phyloP scores from a whole-genome alignment of 1,140 invertebrate genomes.

The Colletes gigas region DNA sequence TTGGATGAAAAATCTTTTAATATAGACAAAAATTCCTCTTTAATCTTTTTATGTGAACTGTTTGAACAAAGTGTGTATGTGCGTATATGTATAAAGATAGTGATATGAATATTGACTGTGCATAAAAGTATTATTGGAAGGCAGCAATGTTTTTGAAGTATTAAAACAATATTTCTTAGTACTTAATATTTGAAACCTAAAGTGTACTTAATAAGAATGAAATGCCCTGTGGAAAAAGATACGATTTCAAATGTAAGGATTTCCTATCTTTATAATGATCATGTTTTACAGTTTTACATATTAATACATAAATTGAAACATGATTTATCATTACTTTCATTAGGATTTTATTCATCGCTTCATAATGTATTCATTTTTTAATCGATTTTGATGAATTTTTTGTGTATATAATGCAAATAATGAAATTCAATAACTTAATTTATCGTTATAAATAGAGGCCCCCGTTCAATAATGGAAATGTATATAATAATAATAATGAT shows the following conservation, averaged over 20 bases:
- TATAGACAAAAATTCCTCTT: background rate
- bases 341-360: slow-evolving; percentile 10
- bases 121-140: slow-evolving; percentile 54
- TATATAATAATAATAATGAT: slow-evolving; percentile 46
- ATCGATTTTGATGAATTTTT: slow-evolving; percentile 29
- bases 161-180: slow-evolving; percentile 49
- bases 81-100: slow-evolving; percentile 23
- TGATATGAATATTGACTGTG: slow-evolving; percentile 44
- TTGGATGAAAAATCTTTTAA: background rate
- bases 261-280: slow-evolving; percentile 6
- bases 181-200: slow-evolving; percentile 43
- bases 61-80: slow-evolving; percentile 15
- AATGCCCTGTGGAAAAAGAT: background rate
- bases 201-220: slow-evolving; percentile 55
- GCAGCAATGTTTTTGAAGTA: slow-evolving; percentile 51
- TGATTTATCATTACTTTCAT: slow-evolving; percentile 4
- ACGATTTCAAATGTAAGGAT: slow-evolving; percentile 1
- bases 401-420: slow-evolving; percentile 54
- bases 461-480: slow-evolving; percentile 36
- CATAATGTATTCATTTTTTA: slow-evolving; percentile 8
- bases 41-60: background rate
- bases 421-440: slow-evolving; percentile 42
- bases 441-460: slow-evolving; percentile 27
- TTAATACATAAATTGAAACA: slow-evolving; percentile 13
- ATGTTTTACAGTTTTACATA: slow-evolving; percentile 23